Percentiles rank a stretch among this genome's conserved stretches.
phyloP scores from a whole-genome alignment of 1,140 invertebrate genomes.

The Popillia japonica region DNA sequence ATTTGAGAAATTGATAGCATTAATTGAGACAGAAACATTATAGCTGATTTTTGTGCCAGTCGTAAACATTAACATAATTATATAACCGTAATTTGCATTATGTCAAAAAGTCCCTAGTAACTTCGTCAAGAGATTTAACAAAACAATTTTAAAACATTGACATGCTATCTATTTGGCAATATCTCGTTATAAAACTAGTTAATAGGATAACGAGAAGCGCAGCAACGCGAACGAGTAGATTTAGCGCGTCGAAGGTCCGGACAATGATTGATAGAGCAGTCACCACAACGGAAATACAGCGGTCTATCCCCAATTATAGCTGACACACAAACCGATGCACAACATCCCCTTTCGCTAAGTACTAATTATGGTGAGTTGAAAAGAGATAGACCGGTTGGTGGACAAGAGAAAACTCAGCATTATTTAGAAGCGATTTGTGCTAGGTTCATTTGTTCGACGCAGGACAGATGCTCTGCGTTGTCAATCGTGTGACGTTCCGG shows the following conservation, averaged over 20 bases:
- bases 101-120: too few species aligned
- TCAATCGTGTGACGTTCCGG: not conserved
- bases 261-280: constrained; percentile 33
- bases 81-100: too few species aligned
- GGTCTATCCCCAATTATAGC: constrained; percentile 32
- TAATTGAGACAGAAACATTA: too few species aligned
- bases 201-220: constrained; percentile 18
- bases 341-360: constrained; percentile 31
- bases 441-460: constrained; percentile 18
- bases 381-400: constrained; percentile 9
- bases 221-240: constrained; percentile 23
- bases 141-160: too few species aligned
- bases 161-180: not conserved
- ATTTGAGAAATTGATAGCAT: too few species aligned
- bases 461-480: constrained; percentile 20
- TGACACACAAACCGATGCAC: constrained; percentile 32
- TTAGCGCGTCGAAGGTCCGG: constrained; percentile 27
- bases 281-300: constrained; percentile 30
- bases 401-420: constrained; percentile 25
- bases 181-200: constrained; percentile 24
- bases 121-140: too few species aligned
- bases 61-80: too few species aligned
- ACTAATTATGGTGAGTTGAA: constrained; percentile 26
- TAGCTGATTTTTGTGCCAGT: too few species aligned
- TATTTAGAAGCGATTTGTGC: constrained; percentile 31